Base-by-base conservation (phyloP, 2,797 vertebrate species). In the Galago senegalensis region DNA sequence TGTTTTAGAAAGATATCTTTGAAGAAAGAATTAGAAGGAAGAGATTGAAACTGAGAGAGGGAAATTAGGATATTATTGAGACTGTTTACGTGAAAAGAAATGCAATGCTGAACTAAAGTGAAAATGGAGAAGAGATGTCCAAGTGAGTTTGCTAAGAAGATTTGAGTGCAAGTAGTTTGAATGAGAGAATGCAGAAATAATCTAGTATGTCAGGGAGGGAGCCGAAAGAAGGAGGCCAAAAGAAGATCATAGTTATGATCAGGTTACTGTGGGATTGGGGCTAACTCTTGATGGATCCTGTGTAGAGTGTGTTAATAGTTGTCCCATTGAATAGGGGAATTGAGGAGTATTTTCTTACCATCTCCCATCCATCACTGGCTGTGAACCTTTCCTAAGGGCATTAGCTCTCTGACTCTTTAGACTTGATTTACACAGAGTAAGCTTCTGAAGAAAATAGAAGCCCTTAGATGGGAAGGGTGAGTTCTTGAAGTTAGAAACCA, bases 1-100 rank as follows among this genome's bases (percentile, higher is more conserved):
- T 58, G 23, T 63, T 75, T 96, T 34, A 84, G n/a, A 79, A 92
- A 63, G 60, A 11, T 72, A 83, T 89, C 25, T 77, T 80, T 86
- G 75, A 82, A 93, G 80, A n/a, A 65, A 89, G 29, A 3, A 46
- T 49, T 86, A 92, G 65, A 96, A 58, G 34, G 31, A 25, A 69
- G 12, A 85, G 40, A 49, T 21, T 65, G 46, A 92, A 87, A 21
- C 23, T 18, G 31, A 80, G 43, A 84, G 70, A 87, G 14, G 61
- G 73, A 75, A 81, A 7, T 40, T 29, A 77, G n/a, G 23, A 31
- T 70, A 60, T 53, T 65, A 69, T 23, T 65, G 34, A 5, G 37
- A 67, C 7, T 29, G 23, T 60, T 82, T 20, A 6, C 61, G 13
- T 23, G 65, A 83, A 70, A 89, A 18, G 27, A 86, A 83, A 81